Base-by-base conservation (phyloP, 2,797 vertebrate species). In the Pitangus sulphuratus region DNA sequence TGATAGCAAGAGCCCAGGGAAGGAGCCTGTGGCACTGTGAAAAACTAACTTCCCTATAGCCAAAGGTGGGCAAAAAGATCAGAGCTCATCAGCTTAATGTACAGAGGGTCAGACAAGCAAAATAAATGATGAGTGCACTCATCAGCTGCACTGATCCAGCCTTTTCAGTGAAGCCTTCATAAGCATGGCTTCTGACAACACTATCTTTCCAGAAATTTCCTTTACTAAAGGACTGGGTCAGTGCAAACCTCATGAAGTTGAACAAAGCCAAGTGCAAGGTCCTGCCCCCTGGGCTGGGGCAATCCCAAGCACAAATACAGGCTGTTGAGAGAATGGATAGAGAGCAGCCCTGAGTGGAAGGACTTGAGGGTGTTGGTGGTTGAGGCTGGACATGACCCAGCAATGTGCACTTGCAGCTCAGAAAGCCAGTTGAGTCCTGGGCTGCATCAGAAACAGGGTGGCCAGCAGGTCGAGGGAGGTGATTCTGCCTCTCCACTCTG, bases 391-490 rank as follows among this genome's bases (percentile, higher is more conserved):
- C 30, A 19, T 7, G 50, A 31, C 13, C 4, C 37, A 56, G 42
- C 14, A 7, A 20, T 6, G 14, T 0, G 53, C 28, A 30, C 17
- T 61, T 11, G 2, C 21, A 48, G 25, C 17, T 31, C 21, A 12
- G 33, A 51, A 15, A 31, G 51, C 15, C n/a, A 51, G 13, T 3
- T 0, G 0, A 18, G 17, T 22, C 64, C 58, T 35, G 33, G 17
- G 39, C 39, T 58, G 44, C 17, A 58, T 35, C 39, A 66, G 65
- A 19, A 71, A 45, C 25, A 35, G 8, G 0, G 0, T 35, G 39
- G 33, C 7, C 58, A 71, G 65, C 58, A 71, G 50, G 25, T 6
- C 1, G 1, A 64, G 33, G 44, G 25, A 65, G 51, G 45, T 22
- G 21, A 58, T 58, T 51, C 45, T 47, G 33, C 1, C 25, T 30